Percentiles rank a stretch among this genome's conserved stretches.
Conservation (phyloP, 1,140 invertebrate genomes). For the Platyscapa corneri region DNA sequence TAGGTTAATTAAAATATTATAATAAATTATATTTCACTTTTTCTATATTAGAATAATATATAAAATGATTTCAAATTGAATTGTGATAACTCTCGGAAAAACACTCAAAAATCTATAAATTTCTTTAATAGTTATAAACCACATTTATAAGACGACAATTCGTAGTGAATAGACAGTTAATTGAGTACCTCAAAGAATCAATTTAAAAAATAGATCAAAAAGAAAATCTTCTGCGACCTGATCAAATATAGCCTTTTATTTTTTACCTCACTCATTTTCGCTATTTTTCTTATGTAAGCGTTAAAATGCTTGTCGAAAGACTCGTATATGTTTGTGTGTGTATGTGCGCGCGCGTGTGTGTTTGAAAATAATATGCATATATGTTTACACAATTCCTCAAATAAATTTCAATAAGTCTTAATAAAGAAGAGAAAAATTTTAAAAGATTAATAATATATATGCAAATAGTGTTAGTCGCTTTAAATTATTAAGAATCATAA, state of each 20-base stretch:
- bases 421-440: not conserved
- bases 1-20: too few relatives aligned
- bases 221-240: not conserved
- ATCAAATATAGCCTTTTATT: not conserved
- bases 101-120: not conserved
- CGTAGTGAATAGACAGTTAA: too few relatives aligned
- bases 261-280: not conserved
- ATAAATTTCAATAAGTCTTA: not conserved
- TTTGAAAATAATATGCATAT: not conserved
- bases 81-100: not conserved
- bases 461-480: too few relatives aligned
- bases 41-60: too few relatives aligned
- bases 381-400: not conserved
- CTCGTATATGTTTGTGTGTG: not conserved
- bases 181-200: too few relatives aligned
- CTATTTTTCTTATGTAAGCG: not conserved
- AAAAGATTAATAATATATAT: too few relatives aligned
- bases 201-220: not conserved
- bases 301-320: not conserved
- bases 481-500: too few relatives aligned
- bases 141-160: not conserved
- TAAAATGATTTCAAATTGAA: too few relatives aligned
- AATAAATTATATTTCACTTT: too few relatives aligned
- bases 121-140: not conserved
- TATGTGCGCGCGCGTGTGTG: not conserved